Conservation (phyloP, 2,888 invertebrate species). For the Nipponacmea schrenckii region DNA sequence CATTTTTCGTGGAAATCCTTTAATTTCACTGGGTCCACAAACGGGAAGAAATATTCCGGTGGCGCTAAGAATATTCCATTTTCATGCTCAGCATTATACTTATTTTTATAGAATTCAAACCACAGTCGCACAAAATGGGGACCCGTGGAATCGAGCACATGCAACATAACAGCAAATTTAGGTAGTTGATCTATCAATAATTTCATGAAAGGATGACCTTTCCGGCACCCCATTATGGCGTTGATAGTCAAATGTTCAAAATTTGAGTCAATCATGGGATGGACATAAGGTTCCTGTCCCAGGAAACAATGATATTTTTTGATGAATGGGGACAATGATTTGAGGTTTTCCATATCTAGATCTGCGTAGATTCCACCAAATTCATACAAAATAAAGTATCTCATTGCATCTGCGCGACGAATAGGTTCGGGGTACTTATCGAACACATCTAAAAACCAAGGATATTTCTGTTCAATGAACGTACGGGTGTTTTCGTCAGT, state of each 20-base stretch:
- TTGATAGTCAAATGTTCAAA: slow-evolving; percentile 56
- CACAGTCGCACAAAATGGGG: slow-evolving; percentile 54
- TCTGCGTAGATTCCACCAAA: slow-evolving; percentile 64
- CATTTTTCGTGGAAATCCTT: slow-evolving; percentile 49
- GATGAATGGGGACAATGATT: slow-evolving; percentile 50
- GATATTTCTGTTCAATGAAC: slow-evolving; percentile 55
- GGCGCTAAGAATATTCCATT: slow-evolving; percentile 52
- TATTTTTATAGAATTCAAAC: slow-evolving; percentile 39
- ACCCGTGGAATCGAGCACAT: slow-evolving; percentile 58
- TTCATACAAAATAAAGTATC: slow-evolving; percentile 62
- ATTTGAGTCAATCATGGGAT: slow-evolving; percentile 55
- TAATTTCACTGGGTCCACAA: slow-evolving; percentile 54
- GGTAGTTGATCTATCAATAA: slow-evolving; percentile 48
- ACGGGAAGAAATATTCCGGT: slow-evolving; percentile 59
- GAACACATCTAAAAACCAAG: slow-evolving; percentile 48
- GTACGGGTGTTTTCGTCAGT: slow-evolving; percentile 58
- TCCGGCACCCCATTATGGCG: slow-evolving; percentile 54
- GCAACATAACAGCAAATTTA: slow-evolving; percentile 53
- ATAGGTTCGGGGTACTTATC: slow-evolving; percentile 55
- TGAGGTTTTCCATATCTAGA: slow-evolving; percentile 61
- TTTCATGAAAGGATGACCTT: slow-evolving; percentile 59
- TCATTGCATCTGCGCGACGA: slow-evolving; percentile 58
- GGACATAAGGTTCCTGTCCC: slow-evolving; percentile 59
- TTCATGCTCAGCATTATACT: slow-evolving; percentile 24
- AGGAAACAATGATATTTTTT: slow-evolving; percentile 54